Evolutionary conservation across 2,888 invertebrate genomes (phyloP), one percentile per base, ranked within the genome.

Genomic region (Pycnomerus fuliginosus): DNA sequence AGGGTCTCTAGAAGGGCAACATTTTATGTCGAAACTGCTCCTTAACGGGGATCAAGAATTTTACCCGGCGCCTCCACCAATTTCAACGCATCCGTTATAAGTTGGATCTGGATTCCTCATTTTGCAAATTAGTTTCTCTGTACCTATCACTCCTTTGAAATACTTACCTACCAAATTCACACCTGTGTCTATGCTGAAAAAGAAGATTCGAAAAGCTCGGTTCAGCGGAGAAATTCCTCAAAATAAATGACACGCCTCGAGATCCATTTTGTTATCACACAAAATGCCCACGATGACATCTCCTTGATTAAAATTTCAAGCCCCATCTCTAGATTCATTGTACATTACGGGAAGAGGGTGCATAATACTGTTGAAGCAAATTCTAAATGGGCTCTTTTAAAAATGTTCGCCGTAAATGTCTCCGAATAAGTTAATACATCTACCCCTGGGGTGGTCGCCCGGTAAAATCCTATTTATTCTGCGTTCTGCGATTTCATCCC

Each of bases 271-370:
- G 42, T 42, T 42, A 42, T 42, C 42, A 27, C 27, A 27, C 32
- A 40, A 27, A 40, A 40, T 24, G 33, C 17, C 16, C 13, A 16
- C 22, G 39, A 25, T 32, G 40, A 27, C 33, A 30, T 20, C 30
- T 42, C 35, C 42, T 35, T 42, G 42, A 42, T 42, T 42, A 42
- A 42, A 42, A 35, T 42, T 42, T 42, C 42, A 42, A 28, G 14
- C 23, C 27, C 35, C 27, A 16, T 12, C 17, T 41, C 33, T 28
- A 27, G 40, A 41, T 28, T 41, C 29, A 25, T n/a, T n/a, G 38
- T 30, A 23, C 30, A 37, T 37, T 37, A 28, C 10, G 20, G 30
- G 14, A n/a, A n/a, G n/a, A n/a, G 28, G 28, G 3, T 8, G 27
- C 25, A 33, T 14, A 15, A 34, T 33, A 20, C 27, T 25, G 12